Conservation (phyloP, 2,797 vertebrate genomes). For the Cuculus canorus region DNA sequence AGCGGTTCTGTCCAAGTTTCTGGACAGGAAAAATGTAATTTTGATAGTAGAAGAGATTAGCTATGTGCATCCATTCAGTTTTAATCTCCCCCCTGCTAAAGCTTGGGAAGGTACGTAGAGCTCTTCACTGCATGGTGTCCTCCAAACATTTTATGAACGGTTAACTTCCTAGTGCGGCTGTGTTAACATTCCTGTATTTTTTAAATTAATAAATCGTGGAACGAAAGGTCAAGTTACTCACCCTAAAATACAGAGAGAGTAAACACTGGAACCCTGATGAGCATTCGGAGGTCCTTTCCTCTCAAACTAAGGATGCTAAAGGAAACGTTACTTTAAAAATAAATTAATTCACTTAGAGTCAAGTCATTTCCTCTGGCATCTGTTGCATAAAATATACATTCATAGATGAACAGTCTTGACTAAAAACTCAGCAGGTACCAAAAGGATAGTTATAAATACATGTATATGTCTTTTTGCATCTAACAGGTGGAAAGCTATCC, state of each 20-base stretch:
- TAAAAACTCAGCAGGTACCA: not conserved
- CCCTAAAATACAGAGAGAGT: not conserved
- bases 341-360: not conserved
- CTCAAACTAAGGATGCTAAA: not conserved
- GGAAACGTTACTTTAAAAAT: not conserved
- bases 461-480: not conserved
- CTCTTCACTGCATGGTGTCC: not conserved
- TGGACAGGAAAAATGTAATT: not conserved
- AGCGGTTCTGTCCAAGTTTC: not conserved
- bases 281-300: not conserved
- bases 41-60: not conserved
- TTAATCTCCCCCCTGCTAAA: not conserved
- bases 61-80: not conserved
- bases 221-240: not conserved
- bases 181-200: not conserved
- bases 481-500: not conserved
- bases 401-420: not conserved
- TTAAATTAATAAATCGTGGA: not conserved
- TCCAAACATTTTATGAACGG: not conserved
- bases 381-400: not conserved
- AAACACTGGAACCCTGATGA: not conserved
- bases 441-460: not conserved
- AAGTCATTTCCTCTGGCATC: not conserved
- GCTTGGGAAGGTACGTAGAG: not conserved
- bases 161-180: not conserved